Evolutionary conservation across 2,113 vertebrate genomes (phyloP).

Genomic region (Astatotilapia flaviijosephi): DNA sequence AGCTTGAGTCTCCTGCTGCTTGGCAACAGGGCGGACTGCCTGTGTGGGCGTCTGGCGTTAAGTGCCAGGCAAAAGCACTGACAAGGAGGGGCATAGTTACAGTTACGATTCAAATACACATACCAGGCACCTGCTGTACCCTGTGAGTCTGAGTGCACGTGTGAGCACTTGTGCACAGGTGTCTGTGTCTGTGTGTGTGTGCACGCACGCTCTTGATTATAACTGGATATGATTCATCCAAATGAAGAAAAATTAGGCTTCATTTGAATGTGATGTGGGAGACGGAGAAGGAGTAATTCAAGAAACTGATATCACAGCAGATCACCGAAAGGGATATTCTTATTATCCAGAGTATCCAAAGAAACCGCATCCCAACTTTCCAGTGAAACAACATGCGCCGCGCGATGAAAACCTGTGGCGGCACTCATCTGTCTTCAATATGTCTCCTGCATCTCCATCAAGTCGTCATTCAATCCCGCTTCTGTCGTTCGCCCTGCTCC

Average conservation of each 20-base stretch:
- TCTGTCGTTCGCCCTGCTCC: constrained; percentile 53
- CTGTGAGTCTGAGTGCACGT: neutral
- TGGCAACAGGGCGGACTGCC: constrained; percentile 68
- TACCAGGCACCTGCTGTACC: constrained; percentile 38
- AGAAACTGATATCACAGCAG: neutral
- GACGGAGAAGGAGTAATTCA: neutral
- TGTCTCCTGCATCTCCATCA: neutral
- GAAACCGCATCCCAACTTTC: neutral
- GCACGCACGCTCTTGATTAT: neutral
- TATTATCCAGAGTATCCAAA: neutral
- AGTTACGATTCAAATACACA: constrained; percentile 40
- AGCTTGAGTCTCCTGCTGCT: constrained; percentile 67
- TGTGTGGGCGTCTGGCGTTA: constrained; percentile 59
- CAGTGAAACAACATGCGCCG: neutral
- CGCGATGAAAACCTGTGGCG: neutral
- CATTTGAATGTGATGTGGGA: constrained; percentile 13
- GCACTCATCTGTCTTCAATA: neutral
- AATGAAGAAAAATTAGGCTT: constrained; percentile 18
- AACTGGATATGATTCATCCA: neutral
- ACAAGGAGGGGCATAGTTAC: constrained; percentile 59
- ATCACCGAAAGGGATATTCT: neutral
- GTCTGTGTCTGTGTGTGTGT: neutral
- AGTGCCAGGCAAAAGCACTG: constrained; percentile 59
- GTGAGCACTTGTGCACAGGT: neutral
- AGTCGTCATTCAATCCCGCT: constrained; percentile 37